Evolutionary conservation across 2,888 invertebrate genomes (phyloP).

Genomic region (Sepiola atlantica): DNA sequence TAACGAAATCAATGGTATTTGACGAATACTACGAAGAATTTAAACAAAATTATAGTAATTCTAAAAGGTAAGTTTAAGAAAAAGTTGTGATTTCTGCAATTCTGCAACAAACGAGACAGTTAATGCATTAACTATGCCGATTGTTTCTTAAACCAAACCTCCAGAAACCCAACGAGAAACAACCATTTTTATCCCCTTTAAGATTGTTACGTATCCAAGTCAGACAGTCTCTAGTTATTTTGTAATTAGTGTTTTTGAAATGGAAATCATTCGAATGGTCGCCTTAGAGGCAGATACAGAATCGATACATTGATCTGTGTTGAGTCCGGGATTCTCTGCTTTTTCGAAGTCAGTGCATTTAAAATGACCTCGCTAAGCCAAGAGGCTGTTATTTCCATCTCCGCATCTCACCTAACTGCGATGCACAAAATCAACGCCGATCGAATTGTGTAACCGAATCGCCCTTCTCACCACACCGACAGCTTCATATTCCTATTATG

Average conservation of each 20-base stretch:
- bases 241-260: conserved; percentile 19
- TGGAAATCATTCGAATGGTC: conserved; percentile 12
- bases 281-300: not conserved
- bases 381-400: not conserved
- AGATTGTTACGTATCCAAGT: not conserved
- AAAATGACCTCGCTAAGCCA: not conserved
- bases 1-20: no score
- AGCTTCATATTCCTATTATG: not conserved
- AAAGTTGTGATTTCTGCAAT: not conserved
- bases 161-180: not conserved
- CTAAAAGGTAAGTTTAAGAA: no score
- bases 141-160: not conserved
- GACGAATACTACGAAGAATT: no score
- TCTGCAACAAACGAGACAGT: not conserved
- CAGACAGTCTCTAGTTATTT: not conserved
- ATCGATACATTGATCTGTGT: not conserved
- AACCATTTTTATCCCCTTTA: not conserved
- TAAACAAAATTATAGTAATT: no score
- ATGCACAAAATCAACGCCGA: not conserved
- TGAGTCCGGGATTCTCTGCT: not conserved
- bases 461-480: not conserved
- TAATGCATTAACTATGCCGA: not conserved
- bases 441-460: not conserved
- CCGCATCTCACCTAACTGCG: not conserved
- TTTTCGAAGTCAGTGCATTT: not conserved